These are phyloP conservation scores for Micromesistius poutassou DNA, from an alignment of 2,797 vertebrate genomes.

Conservation along the genomic window DNA sequence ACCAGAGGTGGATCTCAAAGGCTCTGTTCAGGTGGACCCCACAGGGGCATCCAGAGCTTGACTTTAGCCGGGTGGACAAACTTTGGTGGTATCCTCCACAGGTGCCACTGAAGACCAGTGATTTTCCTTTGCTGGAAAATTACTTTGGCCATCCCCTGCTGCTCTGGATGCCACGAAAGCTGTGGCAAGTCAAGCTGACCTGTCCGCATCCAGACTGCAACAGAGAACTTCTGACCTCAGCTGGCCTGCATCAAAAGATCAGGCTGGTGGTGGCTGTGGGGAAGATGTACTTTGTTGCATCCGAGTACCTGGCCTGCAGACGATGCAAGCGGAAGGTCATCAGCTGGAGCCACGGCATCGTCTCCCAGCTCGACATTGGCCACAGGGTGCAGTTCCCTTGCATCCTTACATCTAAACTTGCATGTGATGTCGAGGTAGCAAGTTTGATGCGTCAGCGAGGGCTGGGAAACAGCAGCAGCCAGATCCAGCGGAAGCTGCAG, in stretches of 20 bases:
- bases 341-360: conserved; percentile 24
- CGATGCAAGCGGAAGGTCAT: conserved; percentile 17
- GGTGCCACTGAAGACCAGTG: neutral
- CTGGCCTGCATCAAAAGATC: conserved; percentile 9
- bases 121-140: neutral
- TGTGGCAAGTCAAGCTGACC: conserved; percentile 2
- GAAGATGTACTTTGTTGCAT: neutral
- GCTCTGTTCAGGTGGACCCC: conserved; percentile 5
- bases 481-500: conserved; percentile 13
- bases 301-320: conserved; percentile 2
- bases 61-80: neutral
- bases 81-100: conserved; percentile 9
- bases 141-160: conserved; percentile 10
- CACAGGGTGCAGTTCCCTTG: conserved; percentile 22
- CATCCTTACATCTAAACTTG: conserved; percentile 9
- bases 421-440: conserved; percentile 7
- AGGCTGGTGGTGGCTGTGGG: neutral
- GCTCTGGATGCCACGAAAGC: neutral
- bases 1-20: conserved; percentile 17
- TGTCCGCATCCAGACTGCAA: conserved; percentile 16
- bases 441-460: conserved; percentile 5
- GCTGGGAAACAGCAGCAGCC: conserved; percentile 22
- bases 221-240: neutral
- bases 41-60: neutral
- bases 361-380: conserved; percentile 15